A percentile compares a stretch with the other conserved stretches of the same genome.
Conservation (phyloP, 2,888 invertebrate genomes). For the Eucriotettix oculatus region DNA sequence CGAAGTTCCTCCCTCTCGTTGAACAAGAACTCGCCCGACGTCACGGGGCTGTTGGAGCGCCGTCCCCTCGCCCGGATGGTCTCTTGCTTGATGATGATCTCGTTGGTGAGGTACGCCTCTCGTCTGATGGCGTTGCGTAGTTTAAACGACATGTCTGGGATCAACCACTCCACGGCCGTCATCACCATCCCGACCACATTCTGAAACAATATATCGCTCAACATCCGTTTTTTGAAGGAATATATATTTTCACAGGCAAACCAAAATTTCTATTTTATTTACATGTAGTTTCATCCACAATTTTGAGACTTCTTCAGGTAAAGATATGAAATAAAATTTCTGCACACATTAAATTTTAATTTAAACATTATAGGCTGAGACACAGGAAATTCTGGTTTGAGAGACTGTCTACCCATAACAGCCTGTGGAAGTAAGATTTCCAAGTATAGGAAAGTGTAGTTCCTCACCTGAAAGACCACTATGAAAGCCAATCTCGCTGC, state of each 20-base stretch:
- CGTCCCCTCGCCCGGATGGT: conserved; percentile 30
- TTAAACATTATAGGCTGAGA: not conserved
- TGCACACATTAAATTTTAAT: not conserved
- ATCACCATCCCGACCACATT: conserved; percentile 58
- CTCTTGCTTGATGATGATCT: conserved; percentile 55
- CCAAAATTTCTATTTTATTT: too few relatives aligned
- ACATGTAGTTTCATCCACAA: too few relatives aligned
- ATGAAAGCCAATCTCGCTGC: conserved; percentile 58
- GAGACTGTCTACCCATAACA: too few relatives aligned
- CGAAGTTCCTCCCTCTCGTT: not conserved
- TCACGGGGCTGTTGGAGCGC: not conserved
- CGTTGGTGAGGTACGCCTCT: conserved; percentile 54
- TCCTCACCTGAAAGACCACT: conserved; percentile 49
- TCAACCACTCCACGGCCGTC: conserved; percentile 54
- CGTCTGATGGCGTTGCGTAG: conserved; percentile 52
- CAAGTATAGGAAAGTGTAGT: too few relatives aligned
- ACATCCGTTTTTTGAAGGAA: not conserved
- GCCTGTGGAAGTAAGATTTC: too few relatives aligned
- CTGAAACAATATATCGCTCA: conserved; percentile 38
- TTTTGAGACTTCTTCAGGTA: too few relatives aligned
- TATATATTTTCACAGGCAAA: not conserved
- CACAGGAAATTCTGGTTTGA: too few relatives aligned
- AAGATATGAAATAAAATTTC: not conserved
- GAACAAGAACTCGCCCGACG: not conserved
- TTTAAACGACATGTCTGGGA: conserved; percentile 58